Conservation (phyloP, 2,888 invertebrate species). For the Tolmerus cingulatus region DNA sequence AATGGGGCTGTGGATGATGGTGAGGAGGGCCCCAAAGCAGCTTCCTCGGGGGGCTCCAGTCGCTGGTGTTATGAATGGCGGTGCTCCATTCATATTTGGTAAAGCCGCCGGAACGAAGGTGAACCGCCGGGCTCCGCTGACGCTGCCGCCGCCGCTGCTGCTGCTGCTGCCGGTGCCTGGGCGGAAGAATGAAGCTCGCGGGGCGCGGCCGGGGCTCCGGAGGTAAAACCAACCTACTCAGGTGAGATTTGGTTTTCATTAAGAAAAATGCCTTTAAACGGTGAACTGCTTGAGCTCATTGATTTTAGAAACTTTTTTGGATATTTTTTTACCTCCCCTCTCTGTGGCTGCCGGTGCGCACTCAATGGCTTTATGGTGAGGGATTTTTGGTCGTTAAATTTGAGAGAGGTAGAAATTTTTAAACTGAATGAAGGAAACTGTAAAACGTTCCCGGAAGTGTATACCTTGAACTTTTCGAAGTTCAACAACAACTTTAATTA, state of each 20-base stretch:
- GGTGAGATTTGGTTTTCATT: conserved; percentile 2
- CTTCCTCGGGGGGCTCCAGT: not conserved
- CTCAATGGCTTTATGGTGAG: not conserved
- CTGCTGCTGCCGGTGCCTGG: not conserved
- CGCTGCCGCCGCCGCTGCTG: not conserved
- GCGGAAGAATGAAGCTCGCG: not conserved
- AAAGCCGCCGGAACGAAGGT: not conserved
- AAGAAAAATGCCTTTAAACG: conserved; percentile 17
- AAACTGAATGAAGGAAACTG: not conserved
- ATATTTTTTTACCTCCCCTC: not conserved
- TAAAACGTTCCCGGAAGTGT: not conserved
- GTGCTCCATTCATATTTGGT: conserved; percentile 32
- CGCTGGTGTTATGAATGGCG: conserved; percentile 21
- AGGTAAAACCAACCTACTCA: not conserved
- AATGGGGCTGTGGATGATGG: not conserved
- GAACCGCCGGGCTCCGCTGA: not conserved
- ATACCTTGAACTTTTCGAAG: not conserved
- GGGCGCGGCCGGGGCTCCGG: not conserved
- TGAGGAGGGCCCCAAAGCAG: not conserved
- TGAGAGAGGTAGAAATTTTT: not conserved
- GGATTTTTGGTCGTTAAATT: not conserved
- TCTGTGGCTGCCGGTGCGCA: not conserved
- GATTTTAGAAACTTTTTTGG: not conserved
- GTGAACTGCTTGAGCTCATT: not conserved
- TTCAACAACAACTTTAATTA: not conserved